phyloP scores from a whole-genome alignment of 2,888 invertebrate species.

The Eucera pruinosa region DNA sequence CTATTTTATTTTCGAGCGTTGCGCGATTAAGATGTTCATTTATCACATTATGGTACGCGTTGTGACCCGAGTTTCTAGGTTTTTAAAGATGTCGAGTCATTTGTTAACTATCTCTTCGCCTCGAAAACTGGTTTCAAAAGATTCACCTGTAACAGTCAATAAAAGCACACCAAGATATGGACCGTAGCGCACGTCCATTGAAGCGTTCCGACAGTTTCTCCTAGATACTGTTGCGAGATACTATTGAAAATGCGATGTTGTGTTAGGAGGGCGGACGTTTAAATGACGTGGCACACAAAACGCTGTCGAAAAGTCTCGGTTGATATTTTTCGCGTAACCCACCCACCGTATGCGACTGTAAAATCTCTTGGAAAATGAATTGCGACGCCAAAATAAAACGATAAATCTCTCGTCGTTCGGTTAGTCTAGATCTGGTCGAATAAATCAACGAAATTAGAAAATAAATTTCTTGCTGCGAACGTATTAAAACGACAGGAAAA shows the following conservation, averaged over 20 bases:
- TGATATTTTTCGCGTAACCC: conserved; percentile 12
- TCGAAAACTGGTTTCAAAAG: conserved; percentile 28
- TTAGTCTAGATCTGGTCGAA: conserved; percentile 18
- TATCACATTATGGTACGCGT: conserved; percentile 1
- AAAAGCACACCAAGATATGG: conserved; percentile 1
- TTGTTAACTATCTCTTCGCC: conserved; percentile 1
- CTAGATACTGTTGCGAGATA: conserved; percentile 35
- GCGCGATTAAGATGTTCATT: conserved; percentile 7
- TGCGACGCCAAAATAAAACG: conserved; percentile 14
- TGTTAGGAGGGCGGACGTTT: neutral
- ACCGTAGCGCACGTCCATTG: conserved; percentile 2
- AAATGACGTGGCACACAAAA: neutral
- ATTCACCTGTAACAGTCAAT: conserved; percentile 19
- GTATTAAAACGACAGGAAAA: conserved; percentile 1
- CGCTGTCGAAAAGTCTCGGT: neutral
- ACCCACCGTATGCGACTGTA: neutral
- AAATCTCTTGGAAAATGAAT: conserved; percentile 23
- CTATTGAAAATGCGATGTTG: conserved; percentile 1
- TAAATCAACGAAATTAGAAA: conserved; percentile 47
- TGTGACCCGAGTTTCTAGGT: conserved; percentile 6
- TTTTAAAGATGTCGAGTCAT: conserved; percentile 16
- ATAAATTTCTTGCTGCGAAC: conserved; percentile 35
- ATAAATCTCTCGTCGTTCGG: conserved; percentile 13
- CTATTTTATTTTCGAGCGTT: conserved; percentile 15
- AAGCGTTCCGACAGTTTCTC: conserved; percentile 31